Percentiles rank a stretch among this genome's conserved stretches.
Evolutionary conservation across 2,888 invertebrate species (phyloP).

Genomic region (Auanema freiburgensis): DNA sequence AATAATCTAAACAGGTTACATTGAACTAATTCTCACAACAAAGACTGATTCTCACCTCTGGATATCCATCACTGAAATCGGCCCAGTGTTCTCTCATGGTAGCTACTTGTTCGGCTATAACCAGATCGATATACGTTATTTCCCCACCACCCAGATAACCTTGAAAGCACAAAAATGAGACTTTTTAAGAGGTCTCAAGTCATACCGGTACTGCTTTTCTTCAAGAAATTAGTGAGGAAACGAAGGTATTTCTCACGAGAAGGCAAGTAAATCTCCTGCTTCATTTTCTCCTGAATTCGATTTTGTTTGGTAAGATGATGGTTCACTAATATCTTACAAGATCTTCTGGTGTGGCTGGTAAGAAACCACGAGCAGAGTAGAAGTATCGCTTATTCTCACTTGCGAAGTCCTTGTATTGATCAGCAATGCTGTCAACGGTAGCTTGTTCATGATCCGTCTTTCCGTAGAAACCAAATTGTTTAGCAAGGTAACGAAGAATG

Average conservation of each 20-base stretch:
- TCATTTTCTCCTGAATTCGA: too few relatives aligned
- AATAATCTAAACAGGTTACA: slow-evolving; percentile 9
- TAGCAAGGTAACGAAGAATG: slow-evolving; percentile 32
- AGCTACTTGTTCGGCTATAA: slow-evolving; percentile 22
- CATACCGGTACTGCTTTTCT: slow-evolving; percentile 28
- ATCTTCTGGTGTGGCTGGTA: not conserved
- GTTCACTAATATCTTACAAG: not conserved
- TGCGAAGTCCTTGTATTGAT: slow-evolving; percentile 39
- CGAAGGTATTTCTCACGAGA: slow-evolving; percentile 29
- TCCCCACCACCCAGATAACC: slow-evolving; percentile 17
- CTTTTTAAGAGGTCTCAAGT: too few relatives aligned
- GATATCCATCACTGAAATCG: slow-evolving; percentile 12
- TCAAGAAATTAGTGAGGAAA: slow-evolving; percentile 19
- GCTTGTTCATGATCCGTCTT: slow-evolving; percentile 28
- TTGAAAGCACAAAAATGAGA: slow-evolving; percentile 6
- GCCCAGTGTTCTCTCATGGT: slow-evolving; percentile 10
- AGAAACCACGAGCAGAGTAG: slow-evolving; percentile 27
- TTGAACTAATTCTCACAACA: too few relatives aligned
- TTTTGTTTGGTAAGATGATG: too few relatives aligned
- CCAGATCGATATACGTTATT: slow-evolving; percentile 21
- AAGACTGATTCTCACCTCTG: slow-evolving; percentile 17
- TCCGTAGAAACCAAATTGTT: slow-evolving; percentile 37
- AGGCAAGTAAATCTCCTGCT: slow-evolving; percentile 23
- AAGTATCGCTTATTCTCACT: slow-evolving; percentile 29
- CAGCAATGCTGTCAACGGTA: slow-evolving; percentile 32